These are phyloP conservation scores for Pomatostomus ruficeps DNA, from an alignment of 2,113 vertebrate genomes.

Conservation along the genomic window DNA sequence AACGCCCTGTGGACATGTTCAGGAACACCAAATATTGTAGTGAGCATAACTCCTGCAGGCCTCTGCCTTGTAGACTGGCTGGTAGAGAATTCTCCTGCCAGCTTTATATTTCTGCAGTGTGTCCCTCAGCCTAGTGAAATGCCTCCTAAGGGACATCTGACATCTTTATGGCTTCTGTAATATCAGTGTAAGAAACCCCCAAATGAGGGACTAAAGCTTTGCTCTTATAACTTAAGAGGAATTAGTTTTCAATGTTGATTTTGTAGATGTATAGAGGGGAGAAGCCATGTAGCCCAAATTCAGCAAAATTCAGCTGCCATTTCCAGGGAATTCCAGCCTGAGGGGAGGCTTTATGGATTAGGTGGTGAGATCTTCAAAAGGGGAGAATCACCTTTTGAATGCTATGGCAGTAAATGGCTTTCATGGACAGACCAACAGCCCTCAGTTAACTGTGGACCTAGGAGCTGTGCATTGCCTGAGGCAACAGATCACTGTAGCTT, in stretches of 20 bases:
- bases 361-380: background rate
- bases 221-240: background rate
- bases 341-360: background rate
- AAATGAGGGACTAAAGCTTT: background rate
- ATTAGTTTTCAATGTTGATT: background rate
- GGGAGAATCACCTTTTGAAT: background rate
- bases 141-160: background rate
- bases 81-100: background rate
- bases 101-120: background rate
- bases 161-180: background rate
- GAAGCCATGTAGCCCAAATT: background rate
- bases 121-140: background rate
- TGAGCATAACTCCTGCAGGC: background rate
- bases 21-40: background rate
- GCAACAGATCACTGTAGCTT: background rate
- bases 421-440: background rate
- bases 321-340: background rate
- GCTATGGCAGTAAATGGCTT: background rate
- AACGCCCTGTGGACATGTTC: background rate
- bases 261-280: background rate
- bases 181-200: background rate
- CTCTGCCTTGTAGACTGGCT: background rate
- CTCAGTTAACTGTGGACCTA: background rate
- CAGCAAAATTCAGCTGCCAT: background rate
- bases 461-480: background rate